Percentiles rank a stretch among this genome's conserved stretches.
phyloP scores from a whole-genome alignment of 2,797 vertebrate genomes.

The Ispidina picta region DNA sequence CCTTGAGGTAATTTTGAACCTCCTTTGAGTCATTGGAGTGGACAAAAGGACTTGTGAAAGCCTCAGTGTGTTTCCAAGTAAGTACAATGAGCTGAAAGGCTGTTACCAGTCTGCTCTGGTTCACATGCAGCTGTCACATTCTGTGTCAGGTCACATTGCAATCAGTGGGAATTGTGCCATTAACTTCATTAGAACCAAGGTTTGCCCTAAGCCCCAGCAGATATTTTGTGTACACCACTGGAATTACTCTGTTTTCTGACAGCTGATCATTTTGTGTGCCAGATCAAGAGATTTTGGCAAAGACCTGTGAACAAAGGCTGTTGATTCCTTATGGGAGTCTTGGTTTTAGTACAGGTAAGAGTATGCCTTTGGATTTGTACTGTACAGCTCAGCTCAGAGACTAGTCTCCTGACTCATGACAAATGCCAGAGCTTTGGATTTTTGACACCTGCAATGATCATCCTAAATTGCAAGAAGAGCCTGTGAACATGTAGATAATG shows the following conservation, averaged over 20 bases:
- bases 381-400: not conserved
- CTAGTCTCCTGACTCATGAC: not conserved
- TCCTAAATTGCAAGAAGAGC: not conserved
- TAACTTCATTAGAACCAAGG: conserved; percentile 3
- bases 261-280: not conserved
- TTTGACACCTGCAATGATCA: not conserved
- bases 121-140: not conserved
- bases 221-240: not conserved
- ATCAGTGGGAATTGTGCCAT: conserved; percentile 18
- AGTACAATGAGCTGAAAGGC: conserved; percentile 12
- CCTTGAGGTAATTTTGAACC: not conserved
- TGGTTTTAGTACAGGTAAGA: not conserved
- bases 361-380: not conserved
- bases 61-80: conserved; percentile 11
- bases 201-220: not conserved
- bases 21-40: not conserved
- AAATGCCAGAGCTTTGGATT: not conserved
- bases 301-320: not conserved
- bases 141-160: not conserved
- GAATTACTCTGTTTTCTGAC: not conserved
- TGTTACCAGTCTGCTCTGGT: not conserved
- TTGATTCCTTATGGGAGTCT: not conserved
- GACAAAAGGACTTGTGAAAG: conserved; percentile 34
- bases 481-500: not conserved
- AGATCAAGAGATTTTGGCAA: conserved; percentile 5